phyloP scores from a whole-genome alignment of 2,797 vertebrate genomes.

The Nyctalus aviator region DNA sequence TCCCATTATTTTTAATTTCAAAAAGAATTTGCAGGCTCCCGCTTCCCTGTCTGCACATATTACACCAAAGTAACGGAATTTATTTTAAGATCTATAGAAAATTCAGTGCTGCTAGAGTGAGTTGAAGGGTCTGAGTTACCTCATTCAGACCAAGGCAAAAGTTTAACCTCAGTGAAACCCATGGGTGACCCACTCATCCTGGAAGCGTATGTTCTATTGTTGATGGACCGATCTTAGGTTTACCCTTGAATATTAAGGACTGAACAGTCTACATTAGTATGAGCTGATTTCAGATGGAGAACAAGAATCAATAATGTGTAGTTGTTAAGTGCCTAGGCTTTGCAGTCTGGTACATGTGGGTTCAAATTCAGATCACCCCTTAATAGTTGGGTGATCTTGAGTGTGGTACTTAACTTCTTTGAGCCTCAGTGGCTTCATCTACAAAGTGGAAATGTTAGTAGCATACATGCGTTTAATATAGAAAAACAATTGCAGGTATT shows the following conservation, averaged over 20 bases:
- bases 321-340: background rate
- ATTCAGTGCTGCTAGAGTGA: background rate
- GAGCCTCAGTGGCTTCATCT: slow-evolving; percentile 10
- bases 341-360: background rate
- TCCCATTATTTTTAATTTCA: slow-evolving; percentile 13
- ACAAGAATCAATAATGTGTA: background rate
- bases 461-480: background rate
- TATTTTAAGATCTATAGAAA: background rate
- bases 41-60: background rate
- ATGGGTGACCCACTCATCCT: background rate
- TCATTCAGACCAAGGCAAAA: background rate
- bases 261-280: background rate
- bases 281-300: background rate
- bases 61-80: background rate
- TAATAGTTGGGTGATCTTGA: background rate
- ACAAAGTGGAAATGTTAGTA: background rate
- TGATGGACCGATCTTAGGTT: background rate
- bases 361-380: background rate
- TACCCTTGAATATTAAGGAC: background rate
- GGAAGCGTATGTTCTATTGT: background rate
- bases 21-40: background rate
- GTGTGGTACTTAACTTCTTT: background rate
- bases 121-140: background rate
- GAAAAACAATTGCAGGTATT: slow-evolving; percentile 30
- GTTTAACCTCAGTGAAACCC: background rate